phyloP scores from a whole-genome alignment of 2,113 vertebrate species.

The Nothobranchius furzeri region DNA sequence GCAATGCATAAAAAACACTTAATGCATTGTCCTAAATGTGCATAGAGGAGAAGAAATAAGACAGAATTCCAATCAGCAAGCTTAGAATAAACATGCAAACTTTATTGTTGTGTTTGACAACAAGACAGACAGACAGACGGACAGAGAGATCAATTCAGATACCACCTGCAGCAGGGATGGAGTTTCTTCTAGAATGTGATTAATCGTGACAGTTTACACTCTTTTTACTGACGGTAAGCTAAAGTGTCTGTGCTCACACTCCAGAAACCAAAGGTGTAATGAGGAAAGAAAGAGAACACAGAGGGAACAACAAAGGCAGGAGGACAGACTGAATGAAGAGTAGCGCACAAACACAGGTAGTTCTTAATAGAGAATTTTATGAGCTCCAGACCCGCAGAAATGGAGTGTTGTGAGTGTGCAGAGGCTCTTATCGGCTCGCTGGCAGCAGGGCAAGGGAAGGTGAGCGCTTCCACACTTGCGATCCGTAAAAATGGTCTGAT shows the following conservation, averaged over 20 bases:
- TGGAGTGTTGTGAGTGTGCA: conserved; percentile 78
- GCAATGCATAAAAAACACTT: not conserved
- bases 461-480: conserved; percentile 75
- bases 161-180: not conserved
- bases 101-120: not conserved
- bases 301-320: conserved; percentile 52
- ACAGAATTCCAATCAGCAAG: not conserved
- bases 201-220: conserved; percentile 34
- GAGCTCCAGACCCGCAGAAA: conserved; percentile 82
- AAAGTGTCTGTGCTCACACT: conserved; percentile 40
- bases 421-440: conserved; percentile 84
- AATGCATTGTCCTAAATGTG: not conserved
- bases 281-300: conserved; percentile 25
- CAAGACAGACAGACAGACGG: not conserved
- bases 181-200: conserved; percentile 30
- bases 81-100: conserved; percentile 12
- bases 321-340: conserved; percentile 67
- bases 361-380: conserved; percentile 92
- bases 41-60: not conserved
- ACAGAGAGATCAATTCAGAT: not conserved
- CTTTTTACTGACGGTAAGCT: conserved; percentile 14
- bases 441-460: conserved; percentile 78
- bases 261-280: conserved; percentile 42
- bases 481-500: conserved; percentile 89
- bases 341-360: conserved; percentile 84